These are phyloP conservation scores for Dasypus novemcinctus DNA, from an alignment of 2,113 vertebrate species.

Conservation along the genomic window DNA sequence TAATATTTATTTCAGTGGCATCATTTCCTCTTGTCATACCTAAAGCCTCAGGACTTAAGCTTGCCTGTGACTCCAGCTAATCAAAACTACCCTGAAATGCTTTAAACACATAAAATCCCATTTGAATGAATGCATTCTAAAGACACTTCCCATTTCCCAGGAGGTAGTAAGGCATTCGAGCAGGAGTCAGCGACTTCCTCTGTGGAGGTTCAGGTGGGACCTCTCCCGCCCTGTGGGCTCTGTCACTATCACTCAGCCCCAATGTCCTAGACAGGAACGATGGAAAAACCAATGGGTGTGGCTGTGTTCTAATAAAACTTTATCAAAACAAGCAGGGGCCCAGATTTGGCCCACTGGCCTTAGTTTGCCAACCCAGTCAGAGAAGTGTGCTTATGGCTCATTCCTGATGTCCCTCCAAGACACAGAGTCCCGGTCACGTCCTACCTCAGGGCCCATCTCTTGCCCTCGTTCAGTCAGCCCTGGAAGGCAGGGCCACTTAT, in stretches of 20 bases:
- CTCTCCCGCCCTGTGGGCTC: neutral
- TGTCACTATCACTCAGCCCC: neutral
- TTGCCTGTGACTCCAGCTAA: neutral
- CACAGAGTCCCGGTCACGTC: neutral
- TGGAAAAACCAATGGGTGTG: neutral
- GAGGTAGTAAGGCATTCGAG: neutral
- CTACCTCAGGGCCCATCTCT: accelerated
- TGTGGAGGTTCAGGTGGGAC: neutral
- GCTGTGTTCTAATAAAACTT: neutral
- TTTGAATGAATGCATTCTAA: neutral
- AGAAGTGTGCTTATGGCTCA: neutral
- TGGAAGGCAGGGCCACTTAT: neutral
- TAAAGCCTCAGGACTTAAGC: neutral
- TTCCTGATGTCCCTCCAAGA: neutral
- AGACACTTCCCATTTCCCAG: neutral
- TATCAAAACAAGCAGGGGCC: neutral
- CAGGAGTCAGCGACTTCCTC: neutral
- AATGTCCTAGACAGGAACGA: neutral
- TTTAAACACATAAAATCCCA: neutral
- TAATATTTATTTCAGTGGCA: neutral
- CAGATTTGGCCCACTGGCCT: neutral
- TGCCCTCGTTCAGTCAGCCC: neutral
- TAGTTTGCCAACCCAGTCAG: too few relatives aligned
- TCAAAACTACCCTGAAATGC: neutral
- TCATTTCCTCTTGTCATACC: neutral